These are phyloP conservation scores for Melinaea menophilus DNA, from an alignment of 2,888 invertebrate genomes.

Conservation along the genomic window DNA sequence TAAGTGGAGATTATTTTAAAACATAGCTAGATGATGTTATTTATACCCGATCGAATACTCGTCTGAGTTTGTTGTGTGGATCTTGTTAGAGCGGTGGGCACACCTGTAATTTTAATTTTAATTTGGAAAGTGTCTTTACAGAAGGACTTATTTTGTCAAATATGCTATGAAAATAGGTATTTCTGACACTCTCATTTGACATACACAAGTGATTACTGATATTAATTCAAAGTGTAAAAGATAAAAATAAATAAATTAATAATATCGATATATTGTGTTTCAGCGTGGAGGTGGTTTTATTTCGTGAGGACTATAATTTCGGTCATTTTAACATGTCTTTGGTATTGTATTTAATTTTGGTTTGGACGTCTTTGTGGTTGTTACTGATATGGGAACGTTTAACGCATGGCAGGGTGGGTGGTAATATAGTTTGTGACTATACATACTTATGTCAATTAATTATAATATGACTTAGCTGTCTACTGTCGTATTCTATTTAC, in stretches of 20 bases:
- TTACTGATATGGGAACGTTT: conserved; percentile 52
- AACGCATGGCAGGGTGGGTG: conserved; percentile 49
- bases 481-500: not conserved
- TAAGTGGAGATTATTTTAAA: conserved; percentile 40
- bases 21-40: not conserved
- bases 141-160: no score
- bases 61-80: no score
- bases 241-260: no score
- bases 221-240: no score
- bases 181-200: no score
- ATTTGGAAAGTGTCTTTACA: no score
- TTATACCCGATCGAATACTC: not conserved
- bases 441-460: no score
- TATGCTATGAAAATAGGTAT: no score
- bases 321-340: conserved; percentile 46
- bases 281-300: conserved; percentile 58
- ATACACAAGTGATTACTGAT: no score
- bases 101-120: no score
- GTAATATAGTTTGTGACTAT: not conserved
- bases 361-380: conserved; percentile 56
- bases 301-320: conserved; percentile 43
- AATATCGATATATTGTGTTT: conserved; percentile 13
- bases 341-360: conserved; percentile 38
- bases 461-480: no score
- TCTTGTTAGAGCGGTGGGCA: no score